Evolutionary conservation across 2,888 invertebrate species (phyloP).

Genomic region (Synanthedon formicaeformis): DNA sequence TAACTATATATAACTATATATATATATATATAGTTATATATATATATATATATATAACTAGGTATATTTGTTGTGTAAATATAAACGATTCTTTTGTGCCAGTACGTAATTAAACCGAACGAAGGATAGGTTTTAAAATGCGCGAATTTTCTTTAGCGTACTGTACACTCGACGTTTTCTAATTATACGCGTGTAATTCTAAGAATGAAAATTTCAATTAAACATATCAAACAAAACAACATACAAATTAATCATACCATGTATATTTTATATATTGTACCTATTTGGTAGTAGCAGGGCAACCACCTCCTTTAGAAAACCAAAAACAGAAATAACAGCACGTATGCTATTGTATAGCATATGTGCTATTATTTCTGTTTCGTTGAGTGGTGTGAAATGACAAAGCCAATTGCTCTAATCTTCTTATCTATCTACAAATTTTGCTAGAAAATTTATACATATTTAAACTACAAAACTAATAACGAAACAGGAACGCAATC

Average conservation of each 20-base stretch:
- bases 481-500: slow-evolving; percentile 20
- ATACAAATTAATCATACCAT: no score
- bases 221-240: slow-evolving; percentile 33
- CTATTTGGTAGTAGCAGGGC: no score
- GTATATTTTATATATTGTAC: no score
- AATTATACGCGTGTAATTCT: slow-evolving; percentile 44
- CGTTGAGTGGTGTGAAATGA: no score
- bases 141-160: slow-evolving; percentile 2
- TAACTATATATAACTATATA: no score
- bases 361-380: no score
- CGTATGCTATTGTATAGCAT: no score
- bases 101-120: slow-evolving; percentile 9
- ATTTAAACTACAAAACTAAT: slow-evolving; percentile 8
- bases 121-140: slow-evolving; percentile 20
- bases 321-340: no score
- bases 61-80: background rate
- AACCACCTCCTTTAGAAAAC: no score
- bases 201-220: slow-evolving; percentile 56
- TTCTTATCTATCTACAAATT: background rate
- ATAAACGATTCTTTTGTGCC: slow-evolving; percentile 1
- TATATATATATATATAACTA: no score
- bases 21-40: no score
- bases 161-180: slow-evolving; percentile 20
- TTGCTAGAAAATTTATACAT: slow-evolving; percentile 6
- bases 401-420: no score